Base-by-base conservation (phyloP, 1,140 invertebrate species). In the Eueides isabella region DNA sequence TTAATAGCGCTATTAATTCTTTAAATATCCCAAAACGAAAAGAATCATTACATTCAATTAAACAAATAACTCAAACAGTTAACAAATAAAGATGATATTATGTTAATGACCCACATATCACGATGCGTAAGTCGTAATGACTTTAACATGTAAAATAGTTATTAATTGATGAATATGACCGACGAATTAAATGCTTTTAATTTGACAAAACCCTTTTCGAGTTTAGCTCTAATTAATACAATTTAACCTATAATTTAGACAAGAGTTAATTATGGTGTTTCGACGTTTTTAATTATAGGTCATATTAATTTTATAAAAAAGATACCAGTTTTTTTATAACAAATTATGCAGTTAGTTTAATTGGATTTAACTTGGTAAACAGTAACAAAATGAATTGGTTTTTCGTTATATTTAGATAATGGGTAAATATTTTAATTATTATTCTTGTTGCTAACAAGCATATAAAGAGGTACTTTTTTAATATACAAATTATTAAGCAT, bases 181-280 rank as follows among this genome's bases (percentile, higher is more conserved):
- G 78, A 79, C 85, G 80, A 82, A 79, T n/a, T n/a, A n/a, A n/a
- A n/a, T n/a, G 71, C 82, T 80, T 82, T 87, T 85, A 85, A 87
- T 87, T 87, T 70, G 76, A 83, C 81, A 82, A 83, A 90, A 91
- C 89, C 89, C 89, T 91, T 91, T 88, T 76, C 71, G 76, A 82
- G 84, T 73, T 82, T 84, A 85, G 83, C 80, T 81, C 81, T 90
- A 89, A 92, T 92, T 90, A 92, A 92, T 87, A 85, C 88, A 92
- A 92, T 92, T 89, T 84, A 86, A 77, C 87, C 84, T 77, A 85
- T 89, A 87, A 90, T 90, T 92, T 89, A 79, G 74, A 85, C 81
- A 81, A 83, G 87, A 88, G 86, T 84, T 69, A 55, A 69, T 67
- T 29, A n/a, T 31, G n/a, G 55, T 35, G 26, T 61, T 12, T 55